A percentile compares a stretch with the other conserved stretches of the same genome.
phyloP scores from a whole-genome alignment of 2,888 invertebrate genomes.

The Orchesellides sinensis region DNA sequence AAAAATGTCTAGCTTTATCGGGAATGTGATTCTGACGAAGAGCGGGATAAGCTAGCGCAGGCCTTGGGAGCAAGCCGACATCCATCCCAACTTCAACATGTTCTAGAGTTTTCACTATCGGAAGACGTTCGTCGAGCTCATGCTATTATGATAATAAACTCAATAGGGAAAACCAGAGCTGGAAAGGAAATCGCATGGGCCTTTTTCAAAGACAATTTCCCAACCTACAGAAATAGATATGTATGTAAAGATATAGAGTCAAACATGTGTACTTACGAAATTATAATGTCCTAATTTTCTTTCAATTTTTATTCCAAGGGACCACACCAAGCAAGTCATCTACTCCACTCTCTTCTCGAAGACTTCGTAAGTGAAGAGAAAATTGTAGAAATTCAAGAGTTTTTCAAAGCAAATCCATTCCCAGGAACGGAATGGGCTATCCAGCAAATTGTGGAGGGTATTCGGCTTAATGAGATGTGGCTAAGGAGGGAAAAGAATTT shows the following conservation, averaged over 20 bases:
- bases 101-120: slow-evolving; percentile 89
- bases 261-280: slow-evolving; percentile 36
- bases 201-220: slow-evolving; percentile 88
- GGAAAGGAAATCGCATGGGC: slow-evolving; percentile 94
- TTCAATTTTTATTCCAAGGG: slow-evolving; percentile 40
- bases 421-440: slow-evolving; percentile 78
- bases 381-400: slow-evolving; percentile 77
- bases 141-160: slow-evolving; percentile 91
- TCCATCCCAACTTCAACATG: slow-evolving; percentile 83
- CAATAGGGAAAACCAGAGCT: slow-evolving; percentile 87
- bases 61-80: slow-evolving; percentile 89
- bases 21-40: slow-evolving; percentile 92
- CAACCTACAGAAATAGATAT: slow-evolving; percentile 7
- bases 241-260: neutral
- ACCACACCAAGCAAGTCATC: slow-evolving; percentile 76
- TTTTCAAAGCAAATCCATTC: slow-evolving; percentile 77
- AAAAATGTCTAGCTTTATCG: slow-evolving; percentile 82
- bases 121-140: slow-evolving; percentile 95
- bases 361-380: slow-evolving; percentile 78
- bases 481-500: slow-evolving; percentile 76
- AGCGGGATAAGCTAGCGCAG: slow-evolving; percentile 92
- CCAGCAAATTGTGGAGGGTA: slow-evolving; percentile 78
- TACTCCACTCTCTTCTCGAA: slow-evolving; percentile 77
- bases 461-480: slow-evolving; percentile 78
- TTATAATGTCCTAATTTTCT: neutral